Base-by-base conservation (phyloP, 2,888 invertebrate genomes). In the Gonocerus acuteangulatus region DNA sequence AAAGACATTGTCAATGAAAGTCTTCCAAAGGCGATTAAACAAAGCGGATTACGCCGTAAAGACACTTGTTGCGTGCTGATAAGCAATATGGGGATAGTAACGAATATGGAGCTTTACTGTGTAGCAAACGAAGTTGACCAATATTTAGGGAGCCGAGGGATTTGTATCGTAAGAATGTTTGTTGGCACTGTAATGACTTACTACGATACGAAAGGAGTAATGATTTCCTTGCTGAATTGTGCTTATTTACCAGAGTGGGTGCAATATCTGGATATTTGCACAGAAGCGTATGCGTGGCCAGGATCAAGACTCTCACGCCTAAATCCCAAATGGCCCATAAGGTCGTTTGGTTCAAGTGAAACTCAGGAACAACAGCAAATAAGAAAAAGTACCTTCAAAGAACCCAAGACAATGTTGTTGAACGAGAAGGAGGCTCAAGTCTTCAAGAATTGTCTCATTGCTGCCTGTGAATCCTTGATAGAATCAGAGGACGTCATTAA, bases 41-140 rank as follows among this genome's bases (percentile, higher is more conserved):
- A 39, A 15, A n/a, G 39, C 39, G 39, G 39, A 4, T 39, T 61
- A 7, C 47, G 68, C 22, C 22, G 48, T 15, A 52, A 62, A 16
- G 67, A 23, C 62, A 72, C 70, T 56, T 81, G 88, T 1, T 84
- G 81, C 0, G 77, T 85, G 7, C 76, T 90, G 68, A 73, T 93
- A 3, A 89, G 90, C 74, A 93, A 92, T 73, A 76, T 89, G 57
- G 90, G 91, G 22, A 82, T 82, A 1, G 78, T 87, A 0, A 84
- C 87, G 1, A 80, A 85, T 64, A 71, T 90, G 61, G 91, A 93
- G 71, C 82, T 88, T 76, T 84, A 83, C 67, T 81, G 89, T 51
- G 76, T 88, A 9, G 80, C 81, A 52, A 79, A 79, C 6, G 87
- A 88, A 72, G 78, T 82, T 0, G 77, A 83, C 22, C 73, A 74